Base-by-base conservation (phyloP, 1,140 invertebrate genomes). In the Aphelinus certus region DNA sequence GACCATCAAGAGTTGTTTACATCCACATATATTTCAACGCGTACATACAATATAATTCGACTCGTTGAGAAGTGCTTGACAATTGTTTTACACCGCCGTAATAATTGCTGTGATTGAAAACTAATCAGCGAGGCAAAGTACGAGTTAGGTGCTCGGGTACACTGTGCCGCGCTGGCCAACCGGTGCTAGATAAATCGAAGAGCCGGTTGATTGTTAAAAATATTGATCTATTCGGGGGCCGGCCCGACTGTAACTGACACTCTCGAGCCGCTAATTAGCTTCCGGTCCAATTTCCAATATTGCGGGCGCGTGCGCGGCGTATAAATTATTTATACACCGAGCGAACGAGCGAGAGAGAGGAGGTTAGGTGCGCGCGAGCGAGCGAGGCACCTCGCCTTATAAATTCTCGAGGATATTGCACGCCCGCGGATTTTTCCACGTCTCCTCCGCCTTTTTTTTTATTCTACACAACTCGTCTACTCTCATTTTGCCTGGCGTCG, bases 251-350 rank as follows among this genome's bases (percentile, higher is more conserved):
- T 73, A 74, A 74, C 68, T 74, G 64, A 74, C 65, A 68, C 58
- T 74, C 58, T 0, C 53, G 73, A 64, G 67, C 62, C 49, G 73
- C 73, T 81, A 81, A 79, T 81, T 78, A 76, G 67, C 75, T 81
- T 81, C 78, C 78, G 80, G 80, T 78, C 78, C 77, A 78, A 78
- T 79, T 81, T 79, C 77, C 77, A 81, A 79, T 79, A 26, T 26
- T 26, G 26, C 26, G 26, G 26, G 26, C 76, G 71, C 57, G 64
- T n/a, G 9, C 64, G 63, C 77, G 72, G 74, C 76, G 63, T 77
- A 79, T 79, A 77, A 78, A 77, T 79, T 79, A 79, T 79, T 77
- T 77, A 77, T 79, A 63, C 49, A 45, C 7, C 49, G 64, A 63
- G 66, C 53, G 69, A 73, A 53, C 9, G 66, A 71, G 71, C 62